Conservation (phyloP, 2,888 invertebrate genomes). For the Pollenia labialis region DNA sequence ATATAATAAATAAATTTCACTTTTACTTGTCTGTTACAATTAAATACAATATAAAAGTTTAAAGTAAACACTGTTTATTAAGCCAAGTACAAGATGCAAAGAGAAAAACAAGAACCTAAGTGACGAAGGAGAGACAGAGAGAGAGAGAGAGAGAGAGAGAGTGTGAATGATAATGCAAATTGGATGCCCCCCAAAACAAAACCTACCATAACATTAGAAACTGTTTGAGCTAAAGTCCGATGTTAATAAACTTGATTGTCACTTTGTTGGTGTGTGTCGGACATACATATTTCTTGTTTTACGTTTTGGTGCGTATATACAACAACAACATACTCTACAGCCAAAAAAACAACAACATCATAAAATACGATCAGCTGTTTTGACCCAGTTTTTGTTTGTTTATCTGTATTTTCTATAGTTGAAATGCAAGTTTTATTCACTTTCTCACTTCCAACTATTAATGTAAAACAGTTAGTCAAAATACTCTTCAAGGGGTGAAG, state of each 20-base stretch:
- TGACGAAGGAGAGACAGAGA: not conserved
- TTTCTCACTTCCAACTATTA: slow-evolving; percentile 39
- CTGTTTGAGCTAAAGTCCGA: not conserved
- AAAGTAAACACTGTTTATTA: slow-evolving; percentile 33
- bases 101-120: not conserved
- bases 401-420: not conserved
- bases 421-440: slow-evolving; percentile 41
- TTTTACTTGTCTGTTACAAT: slow-evolving; percentile 60
- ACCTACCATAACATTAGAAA: slow-evolving; percentile 45
- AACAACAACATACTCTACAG: not conserved
- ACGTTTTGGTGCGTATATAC: not conserved
- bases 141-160: not conserved
- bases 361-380: slow-evolving; percentile 61
- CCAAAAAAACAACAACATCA: not conserved
- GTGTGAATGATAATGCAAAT: not conserved
- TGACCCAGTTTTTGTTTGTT: slow-evolving; percentile 49
- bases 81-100: slow-evolving; percentile 9
- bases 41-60: slow-evolving; percentile 19
- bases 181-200: not conserved
- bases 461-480: not conserved
- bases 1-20: slow-evolving; percentile 56
- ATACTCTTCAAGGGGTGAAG: not conserved
- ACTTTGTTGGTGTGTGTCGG: slow-evolving; percentile 4
- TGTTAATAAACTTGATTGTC: slow-evolving; percentile 30
- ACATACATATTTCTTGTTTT: slow-evolving; percentile 24